A percentile compares a stretch with the other conserved stretches of the same genome.
Evolutionary conservation across 2,888 invertebrate genomes (phyloP).

Genomic region (Pemphredon lugubris): DNA sequence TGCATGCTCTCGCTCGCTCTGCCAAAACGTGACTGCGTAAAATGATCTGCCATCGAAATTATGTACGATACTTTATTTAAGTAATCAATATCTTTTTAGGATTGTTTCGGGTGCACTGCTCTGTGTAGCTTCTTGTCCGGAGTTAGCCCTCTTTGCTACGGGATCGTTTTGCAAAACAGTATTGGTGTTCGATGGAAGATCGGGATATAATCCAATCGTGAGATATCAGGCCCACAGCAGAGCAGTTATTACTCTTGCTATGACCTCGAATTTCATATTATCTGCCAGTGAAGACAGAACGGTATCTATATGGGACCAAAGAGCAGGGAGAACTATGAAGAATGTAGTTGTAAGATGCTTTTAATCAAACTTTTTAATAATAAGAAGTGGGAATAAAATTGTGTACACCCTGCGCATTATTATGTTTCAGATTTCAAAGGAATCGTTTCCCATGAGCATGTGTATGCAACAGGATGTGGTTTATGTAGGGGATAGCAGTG

Average conservation of each 20-base stretch:
- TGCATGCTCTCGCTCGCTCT: slow-evolving; percentile 43
- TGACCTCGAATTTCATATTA: slow-evolving; percentile 82
- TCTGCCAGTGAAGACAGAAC: slow-evolving; percentile 85
- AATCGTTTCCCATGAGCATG: slow-evolving; percentile 75
- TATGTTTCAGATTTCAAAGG: slow-evolving; percentile 70
- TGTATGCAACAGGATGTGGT: slow-evolving; percentile 68
- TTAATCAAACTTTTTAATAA: not conserved
- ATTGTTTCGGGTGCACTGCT: slow-evolving; percentile 83
- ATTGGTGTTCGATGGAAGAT: slow-evolving; percentile 82
- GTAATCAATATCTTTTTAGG: slow-evolving; percentile 64
- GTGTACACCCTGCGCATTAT: not conserved
- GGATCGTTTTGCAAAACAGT: slow-evolving; percentile 84
- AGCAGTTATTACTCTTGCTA: slow-evolving; percentile 81
- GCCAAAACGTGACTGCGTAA: slow-evolving; percentile 27
- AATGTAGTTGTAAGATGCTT: slow-evolving; percentile 66
- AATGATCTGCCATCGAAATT: not conserved
- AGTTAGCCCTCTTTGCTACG: slow-evolving; percentile 82
- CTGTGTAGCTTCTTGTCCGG: slow-evolving; percentile 81
- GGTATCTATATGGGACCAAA: slow-evolving; percentile 83
- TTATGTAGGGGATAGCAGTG: slow-evolving; percentile 73
- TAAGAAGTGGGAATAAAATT: not conserved
- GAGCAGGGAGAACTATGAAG: slow-evolving; percentile 81
- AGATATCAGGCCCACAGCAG: slow-evolving; percentile 83
- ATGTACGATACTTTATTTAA: slow-evolving; percentile 1
- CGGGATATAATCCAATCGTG: slow-evolving; percentile 79